Evolutionary conservation across 37 sponge, comb jelly and placozoan species (phyloP).

Genomic region (Chondrilla cf. caribensis): DNA sequence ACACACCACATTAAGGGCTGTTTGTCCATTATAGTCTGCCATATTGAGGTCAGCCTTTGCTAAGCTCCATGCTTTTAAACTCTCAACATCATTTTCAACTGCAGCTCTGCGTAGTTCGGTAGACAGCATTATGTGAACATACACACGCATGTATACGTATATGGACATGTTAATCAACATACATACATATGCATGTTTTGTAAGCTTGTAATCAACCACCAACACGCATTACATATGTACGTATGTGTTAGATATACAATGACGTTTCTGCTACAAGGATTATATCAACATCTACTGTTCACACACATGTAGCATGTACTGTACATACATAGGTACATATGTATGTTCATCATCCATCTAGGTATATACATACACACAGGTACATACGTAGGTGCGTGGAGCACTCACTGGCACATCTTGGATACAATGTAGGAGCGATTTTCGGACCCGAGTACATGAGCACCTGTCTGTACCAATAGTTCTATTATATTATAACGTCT

Average conservation of each 20-base stretch:
- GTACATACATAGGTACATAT: no score
- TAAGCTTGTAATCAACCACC: not conserved
- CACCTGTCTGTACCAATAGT: conserved; percentile 59
- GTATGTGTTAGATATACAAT: not conserved
- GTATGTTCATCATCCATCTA: conserved; percentile 5
- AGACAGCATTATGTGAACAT: not conserved
- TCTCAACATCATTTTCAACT: conserved; percentile 37
- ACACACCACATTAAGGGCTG: conserved; percentile 41
- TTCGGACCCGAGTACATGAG: conserved; percentile 31
- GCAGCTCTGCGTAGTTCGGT: conserved; percentile 36
- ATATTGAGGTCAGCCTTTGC: conserved; percentile 46
- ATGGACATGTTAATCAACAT: not conserved
- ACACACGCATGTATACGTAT: conserved; percentile 8
- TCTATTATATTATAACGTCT: conserved; percentile 46
- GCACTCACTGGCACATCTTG: conserved; percentile 30
- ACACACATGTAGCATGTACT: no score
- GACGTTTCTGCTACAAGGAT: no score
- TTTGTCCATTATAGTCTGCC: conserved; percentile 34
- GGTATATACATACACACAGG: not conserved
- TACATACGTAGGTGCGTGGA: not conserved
- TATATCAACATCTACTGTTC: no score
- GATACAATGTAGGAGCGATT: conserved; percentile 10
- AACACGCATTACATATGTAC: no score
- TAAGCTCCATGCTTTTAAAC: conserved; percentile 43
- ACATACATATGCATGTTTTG: not conserved